Percentiles rank a stretch among this genome's conserved stretches.
Evolutionary conservation across 37 sponge, comb jelly and placozoan genomes (phyloP).

Genomic region (Chondrilla cf. caribensis): DNA sequence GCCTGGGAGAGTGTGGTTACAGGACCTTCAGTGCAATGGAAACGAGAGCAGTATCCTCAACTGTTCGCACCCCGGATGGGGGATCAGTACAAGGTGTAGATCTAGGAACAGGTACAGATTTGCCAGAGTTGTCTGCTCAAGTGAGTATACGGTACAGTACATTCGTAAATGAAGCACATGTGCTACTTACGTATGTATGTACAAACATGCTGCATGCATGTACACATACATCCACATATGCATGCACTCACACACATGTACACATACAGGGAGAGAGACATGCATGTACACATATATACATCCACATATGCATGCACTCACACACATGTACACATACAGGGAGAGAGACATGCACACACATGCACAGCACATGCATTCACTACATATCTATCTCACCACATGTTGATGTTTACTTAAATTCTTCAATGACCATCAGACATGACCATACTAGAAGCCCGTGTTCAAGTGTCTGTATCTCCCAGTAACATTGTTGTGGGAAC

Average conservation of each 20-base stretch:
- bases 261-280: too few relatives aligned
- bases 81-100: neutral
- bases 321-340: too few relatives aligned
- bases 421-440: too few relatives aligned
- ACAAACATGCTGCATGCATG: too few relatives aligned
- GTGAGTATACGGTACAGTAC: neutral
- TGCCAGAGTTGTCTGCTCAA: neutral
- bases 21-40: neutral
- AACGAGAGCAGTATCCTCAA: neutral
- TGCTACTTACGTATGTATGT: neutral
- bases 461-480: neutral
- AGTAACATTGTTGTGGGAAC: neutral
- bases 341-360: too few relatives aligned
- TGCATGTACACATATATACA: too few relatives aligned
- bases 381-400: too few relatives aligned
- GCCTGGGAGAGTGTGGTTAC: slow-evolving; percentile 1
- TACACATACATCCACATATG: too few relatives aligned
- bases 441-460: neutral
- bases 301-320: too few relatives aligned
- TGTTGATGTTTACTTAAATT: too few relatives aligned
- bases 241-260: too few relatives aligned
- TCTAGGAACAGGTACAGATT: neutral
- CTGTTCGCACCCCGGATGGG: neutral
- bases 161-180: neutral
- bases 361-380: too few relatives aligned